Evolutionary conservation across 1,140 invertebrate species (phyloP), one percentile per base, ranked within the genome.

Genomic region (Phenacoccus solenopsis): DNA sequence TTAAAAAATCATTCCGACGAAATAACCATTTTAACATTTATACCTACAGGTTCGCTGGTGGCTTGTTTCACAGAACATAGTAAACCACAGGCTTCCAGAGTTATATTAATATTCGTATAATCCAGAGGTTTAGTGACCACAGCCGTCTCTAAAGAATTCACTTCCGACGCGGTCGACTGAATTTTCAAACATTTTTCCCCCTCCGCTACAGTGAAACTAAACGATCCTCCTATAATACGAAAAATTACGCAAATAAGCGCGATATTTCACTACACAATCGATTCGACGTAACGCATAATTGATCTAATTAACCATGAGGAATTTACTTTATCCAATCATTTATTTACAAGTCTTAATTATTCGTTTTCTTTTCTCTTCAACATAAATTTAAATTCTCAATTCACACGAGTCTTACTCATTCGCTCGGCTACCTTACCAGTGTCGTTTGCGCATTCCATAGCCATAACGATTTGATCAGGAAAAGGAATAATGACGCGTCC

Each of bases 401-500:
- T n/a, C n/a, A n/a, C n/a, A n/a, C n/a, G n/a, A n/a, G n/a, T n/a
- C n/a, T n/a, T n/a, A n/a, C n/a, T n/a, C n/a, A n/a, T n/a, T n/a
- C n/a, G n/a, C n/a, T n/a, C n/a, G n/a, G n/a, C n/a, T n/a, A n/a
- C n/a, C n/a, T n/a, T 71, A 71, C 70, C 70, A 4, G 67, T 56
- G 25, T 68, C 25, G 25, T 68, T 49, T 7, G 30, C 72, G 74
- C 86, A 87, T 4, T 79, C 78, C 0, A 84, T 74, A 24, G 84
- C 78, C 70, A 89, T 79, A 57, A 86, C 81, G n/a, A 85, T 79
- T 13, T 79, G 77, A 1, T 84, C 77, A 7, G 88, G 87, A 74
- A 84, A 87, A 9, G 82, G 81, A 7, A 88, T 77, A 0, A 81
- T 86, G 69, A 88, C 80, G 72, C 88, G 81, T n/a, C 87, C 88